A percentile compares a stretch with the other conserved stretches of the same genome.
Conservation (phyloP, 2,113 vertebrate genomes). For the Thermophis baileyi region DNA sequence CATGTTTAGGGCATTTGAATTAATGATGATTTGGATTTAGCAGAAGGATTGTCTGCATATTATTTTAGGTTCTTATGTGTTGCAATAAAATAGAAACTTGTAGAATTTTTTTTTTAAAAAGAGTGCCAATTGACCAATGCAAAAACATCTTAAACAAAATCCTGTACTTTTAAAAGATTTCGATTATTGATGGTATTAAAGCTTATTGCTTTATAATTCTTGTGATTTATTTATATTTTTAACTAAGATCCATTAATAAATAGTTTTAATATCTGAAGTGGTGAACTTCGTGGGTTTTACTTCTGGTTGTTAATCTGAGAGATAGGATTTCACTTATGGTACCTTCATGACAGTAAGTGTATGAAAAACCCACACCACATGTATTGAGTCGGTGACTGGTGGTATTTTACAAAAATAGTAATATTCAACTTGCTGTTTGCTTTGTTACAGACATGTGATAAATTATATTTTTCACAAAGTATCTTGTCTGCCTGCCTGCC, state of each 20-base stretch:
- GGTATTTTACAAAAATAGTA: not conserved
- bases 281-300: not conserved
- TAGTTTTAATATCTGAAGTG: not conserved
- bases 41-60: not conserved
- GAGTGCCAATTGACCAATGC: not conserved
- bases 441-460: not conserved
- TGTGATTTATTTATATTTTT: not conserved
- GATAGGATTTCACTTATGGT: not conserved
- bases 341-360: not conserved
- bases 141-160: not conserved
- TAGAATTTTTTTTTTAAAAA: not conserved
- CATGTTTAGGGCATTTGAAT: not conserved
- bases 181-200: not conserved
- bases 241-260: not conserved
- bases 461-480: not conserved
- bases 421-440: not conserved
- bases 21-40: not conserved
- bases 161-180: not conserved
- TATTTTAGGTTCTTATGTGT: not conserved
- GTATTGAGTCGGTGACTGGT: not conserved
- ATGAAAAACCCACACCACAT: not conserved
- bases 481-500: not conserved
- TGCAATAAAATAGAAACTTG: not conserved
- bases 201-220: not conserved
- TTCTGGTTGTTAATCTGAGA: not conserved